Conservation (phyloP, 2,888 invertebrate species). For the Andrena hattorfiana region DNA sequence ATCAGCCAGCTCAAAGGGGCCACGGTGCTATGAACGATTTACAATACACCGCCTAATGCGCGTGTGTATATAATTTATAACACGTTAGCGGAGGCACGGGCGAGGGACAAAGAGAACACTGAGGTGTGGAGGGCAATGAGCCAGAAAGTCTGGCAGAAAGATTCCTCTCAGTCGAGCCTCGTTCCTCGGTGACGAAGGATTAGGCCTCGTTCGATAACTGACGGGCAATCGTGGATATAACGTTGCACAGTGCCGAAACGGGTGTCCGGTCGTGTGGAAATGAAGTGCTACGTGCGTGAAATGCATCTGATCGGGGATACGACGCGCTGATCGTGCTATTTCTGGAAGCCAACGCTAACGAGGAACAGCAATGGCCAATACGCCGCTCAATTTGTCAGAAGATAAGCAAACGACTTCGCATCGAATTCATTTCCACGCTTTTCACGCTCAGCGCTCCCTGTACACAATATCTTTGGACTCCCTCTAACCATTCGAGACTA, state of each 20-base stretch:
- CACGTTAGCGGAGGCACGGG: slow-evolving; percentile 46
- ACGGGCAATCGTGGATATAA: slow-evolving; percentile 3
- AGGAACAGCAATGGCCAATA: slow-evolving; percentile 55
- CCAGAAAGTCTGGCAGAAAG: slow-evolving; percentile 71
- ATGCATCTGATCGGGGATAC: slow-evolving; percentile 5
- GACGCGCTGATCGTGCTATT: slow-evolving; percentile 37
- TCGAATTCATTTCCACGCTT: neutral
- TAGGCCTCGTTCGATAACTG: slow-evolving; percentile 35
- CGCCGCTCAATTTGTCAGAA: slow-evolving; percentile 62
- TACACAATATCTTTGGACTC: neutral
- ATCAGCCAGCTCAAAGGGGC: slow-evolving; percentile 22
- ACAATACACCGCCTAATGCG: slow-evolving; percentile 26
- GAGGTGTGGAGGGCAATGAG: slow-evolving; percentile 68
- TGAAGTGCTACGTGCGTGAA: slow-evolving; percentile 25
- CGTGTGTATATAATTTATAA: slow-evolving; percentile 55
- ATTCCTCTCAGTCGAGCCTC: slow-evolving; percentile 63
- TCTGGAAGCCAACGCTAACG: neutral
- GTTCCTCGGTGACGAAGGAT: slow-evolving; percentile 59
- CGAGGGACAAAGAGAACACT: slow-evolving; percentile 56
- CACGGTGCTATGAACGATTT: slow-evolving; percentile 43
- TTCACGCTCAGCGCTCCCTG: neutral
- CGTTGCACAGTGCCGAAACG: neutral
- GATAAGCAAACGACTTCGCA: slow-evolving; percentile 56
- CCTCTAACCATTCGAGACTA: neutral
- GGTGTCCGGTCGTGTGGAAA: slow-evolving; percentile 3